Conservation (phyloP, 2,113 vertebrate genomes). For the Astatoreochromis straeleni region DNA sequence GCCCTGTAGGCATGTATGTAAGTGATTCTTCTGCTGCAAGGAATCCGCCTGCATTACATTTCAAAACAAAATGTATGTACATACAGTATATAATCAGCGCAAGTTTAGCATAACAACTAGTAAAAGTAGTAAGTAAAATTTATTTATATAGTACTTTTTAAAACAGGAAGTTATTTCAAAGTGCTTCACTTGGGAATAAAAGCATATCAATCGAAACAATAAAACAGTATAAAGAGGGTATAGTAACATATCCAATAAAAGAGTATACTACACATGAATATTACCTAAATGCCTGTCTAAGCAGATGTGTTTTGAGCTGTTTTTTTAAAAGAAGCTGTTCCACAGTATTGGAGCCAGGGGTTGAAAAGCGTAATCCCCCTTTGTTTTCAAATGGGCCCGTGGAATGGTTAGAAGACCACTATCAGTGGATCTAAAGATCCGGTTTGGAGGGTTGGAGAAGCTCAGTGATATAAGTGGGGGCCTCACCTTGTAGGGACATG, state of each 20-base stretch:
- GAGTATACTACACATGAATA: background rate
- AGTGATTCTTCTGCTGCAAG: conserved; percentile 66
- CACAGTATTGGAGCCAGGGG: background rate
- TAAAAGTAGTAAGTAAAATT: background rate
- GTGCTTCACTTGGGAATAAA: background rate
- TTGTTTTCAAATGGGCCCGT: background rate
- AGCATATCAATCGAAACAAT: background rate
- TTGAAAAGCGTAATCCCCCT: background rate
- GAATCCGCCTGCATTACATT: background rate
- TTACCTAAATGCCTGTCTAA: background rate
- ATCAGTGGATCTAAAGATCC: background rate
- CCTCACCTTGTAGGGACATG: background rate
- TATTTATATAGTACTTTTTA: background rate
- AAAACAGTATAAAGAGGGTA: background rate
- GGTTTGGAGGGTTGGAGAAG: background rate
- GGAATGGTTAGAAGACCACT: background rate
- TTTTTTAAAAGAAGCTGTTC: background rate
- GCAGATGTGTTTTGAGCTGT: background rate
- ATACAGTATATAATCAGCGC: background rate
- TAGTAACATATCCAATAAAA: background rate
- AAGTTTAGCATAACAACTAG: background rate
- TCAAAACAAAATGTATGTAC: background rate
- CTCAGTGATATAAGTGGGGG: background rate
- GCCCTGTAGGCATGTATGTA: conserved; percentile 83
- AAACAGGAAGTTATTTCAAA: background rate